Evolutionary conservation across 2,888 invertebrate species (phyloP).

Genomic region (Hirtodrosophila confusa): DNA sequence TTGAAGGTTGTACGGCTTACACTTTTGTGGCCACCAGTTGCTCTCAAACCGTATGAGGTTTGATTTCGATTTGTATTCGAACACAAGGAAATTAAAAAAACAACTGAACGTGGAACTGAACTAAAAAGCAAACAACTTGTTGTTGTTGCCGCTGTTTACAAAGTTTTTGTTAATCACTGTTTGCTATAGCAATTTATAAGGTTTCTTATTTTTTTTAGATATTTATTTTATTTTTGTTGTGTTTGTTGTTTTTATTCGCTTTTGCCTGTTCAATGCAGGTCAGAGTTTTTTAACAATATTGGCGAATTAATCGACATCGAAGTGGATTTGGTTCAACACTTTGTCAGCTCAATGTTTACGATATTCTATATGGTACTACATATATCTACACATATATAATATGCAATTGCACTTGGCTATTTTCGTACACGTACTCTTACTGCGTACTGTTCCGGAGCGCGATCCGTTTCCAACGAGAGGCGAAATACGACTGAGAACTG

Average conservation of each 20-base stretch:
- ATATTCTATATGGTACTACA: constrained; percentile 21
- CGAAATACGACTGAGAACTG: constrained; percentile 57
- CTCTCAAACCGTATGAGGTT: constrained; percentile 44
- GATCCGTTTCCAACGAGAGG: constrained; percentile 52
- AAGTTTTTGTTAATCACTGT: constrained; percentile 5
- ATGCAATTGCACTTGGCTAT: constrained; percentile 57
- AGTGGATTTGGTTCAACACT: constrained; percentile 63
- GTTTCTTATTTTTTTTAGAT: constrained; percentile 5
- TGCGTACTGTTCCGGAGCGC: constrained; percentile 14
- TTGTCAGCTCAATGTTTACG: constrained; percentile 9
- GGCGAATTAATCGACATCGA: constrained; percentile 83
- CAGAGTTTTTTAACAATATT: constrained; percentile 78
- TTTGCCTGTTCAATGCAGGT: constrained; percentile 82
- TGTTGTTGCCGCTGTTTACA: constrained; percentile 25
- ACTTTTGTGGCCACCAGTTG: constrained; percentile 36
- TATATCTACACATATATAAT: constrained; percentile 23
- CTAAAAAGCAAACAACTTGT: constrained; percentile 63
- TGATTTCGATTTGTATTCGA: constrained; percentile 28
- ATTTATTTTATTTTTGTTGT: constrained; percentile 12
- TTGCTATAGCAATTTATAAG: constrained; percentile 4
- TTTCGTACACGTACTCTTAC: constrained; percentile 20
- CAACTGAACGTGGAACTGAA: constrained; percentile 52
- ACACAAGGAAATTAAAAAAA: constrained; percentile 68
- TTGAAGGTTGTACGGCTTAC: constrained; percentile 12
- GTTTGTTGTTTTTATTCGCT: constrained; percentile 30